phyloP scores from a whole-genome alignment of 2,797 vertebrate genomes.

The Danionella dracula region DNA sequence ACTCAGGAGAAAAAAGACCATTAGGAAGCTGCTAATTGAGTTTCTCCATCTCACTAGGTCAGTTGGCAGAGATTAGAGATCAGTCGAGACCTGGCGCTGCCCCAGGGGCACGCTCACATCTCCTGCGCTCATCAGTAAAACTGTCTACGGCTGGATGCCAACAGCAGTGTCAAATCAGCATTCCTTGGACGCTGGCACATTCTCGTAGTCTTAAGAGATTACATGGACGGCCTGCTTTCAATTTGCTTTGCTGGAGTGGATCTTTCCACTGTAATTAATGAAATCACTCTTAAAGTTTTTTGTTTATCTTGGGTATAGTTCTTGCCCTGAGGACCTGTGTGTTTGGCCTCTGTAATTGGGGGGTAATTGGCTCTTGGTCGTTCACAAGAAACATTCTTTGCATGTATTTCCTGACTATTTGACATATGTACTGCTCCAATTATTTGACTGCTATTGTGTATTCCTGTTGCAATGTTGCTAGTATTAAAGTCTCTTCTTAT shows the following conservation, averaged over 20 bases:
- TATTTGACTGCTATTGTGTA: not conserved
- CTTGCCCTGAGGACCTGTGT: conserved; percentile 37
- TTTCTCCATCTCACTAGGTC: conserved; percentile 12
- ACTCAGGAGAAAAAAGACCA: not conserved
- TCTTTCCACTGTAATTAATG: conserved; percentile 49
- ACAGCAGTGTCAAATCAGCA: conserved; percentile 50
- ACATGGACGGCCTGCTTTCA: conserved; percentile 52
- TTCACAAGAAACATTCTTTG: conserved; percentile 29
- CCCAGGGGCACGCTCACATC: conserved; percentile 20
- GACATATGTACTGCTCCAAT: no score
- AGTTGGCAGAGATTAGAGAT: conserved; percentile 18
- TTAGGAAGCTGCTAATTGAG: conserved; percentile 5
- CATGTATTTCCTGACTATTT: no score
- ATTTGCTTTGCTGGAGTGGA: conserved; percentile 43
- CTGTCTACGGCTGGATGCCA: conserved; percentile 2
- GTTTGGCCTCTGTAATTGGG: conserved; percentile 38
- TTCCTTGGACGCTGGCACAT: conserved; percentile 48
- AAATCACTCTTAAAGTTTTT: conserved; percentile 33
- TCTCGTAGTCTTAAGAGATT: conserved; percentile 58
- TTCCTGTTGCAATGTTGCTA: not conserved
- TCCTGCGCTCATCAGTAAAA: conserved; percentile 26
- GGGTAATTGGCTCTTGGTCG: conserved; percentile 52
- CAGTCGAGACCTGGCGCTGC: conserved; percentile 15
- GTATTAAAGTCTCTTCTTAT: no score
- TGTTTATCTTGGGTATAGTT: conserved; percentile 40